Evolutionary conservation across 2,888 invertebrate genomes (phyloP).

Genomic region (Flexamia atlantica): DNA sequence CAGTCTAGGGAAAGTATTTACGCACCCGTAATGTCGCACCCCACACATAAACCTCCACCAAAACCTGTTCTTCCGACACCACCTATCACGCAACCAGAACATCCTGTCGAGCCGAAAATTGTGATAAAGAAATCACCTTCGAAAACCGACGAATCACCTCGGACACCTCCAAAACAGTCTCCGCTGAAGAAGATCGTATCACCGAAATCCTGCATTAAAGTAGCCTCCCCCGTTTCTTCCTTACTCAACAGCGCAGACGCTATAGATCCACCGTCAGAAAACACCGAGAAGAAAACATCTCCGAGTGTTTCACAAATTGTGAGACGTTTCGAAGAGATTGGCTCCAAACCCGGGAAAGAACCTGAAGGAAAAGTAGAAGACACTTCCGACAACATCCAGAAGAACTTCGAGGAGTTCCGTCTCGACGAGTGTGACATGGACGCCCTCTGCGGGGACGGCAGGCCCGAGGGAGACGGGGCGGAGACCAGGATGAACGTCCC

Average conservation of each 20-base stretch:
- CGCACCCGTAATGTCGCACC: constrained; percentile 63
- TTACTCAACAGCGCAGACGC: constrained; percentile 65
- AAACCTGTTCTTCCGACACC: constrained; percentile 47
- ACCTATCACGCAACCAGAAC: constrained; percentile 43
- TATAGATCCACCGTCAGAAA: constrained; percentile 62
- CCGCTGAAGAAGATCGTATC: constrained; percentile 62
- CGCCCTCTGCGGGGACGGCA: constrained; percentile 71
- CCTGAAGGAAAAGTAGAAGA: constrained; percentile 72
- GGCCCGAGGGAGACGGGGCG: constrained; percentile 67
- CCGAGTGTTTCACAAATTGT: constrained; percentile 71
- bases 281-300: constrained; percentile 70
- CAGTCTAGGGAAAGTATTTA: constrained; percentile 51
- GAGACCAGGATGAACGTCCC: constrained; percentile 74
- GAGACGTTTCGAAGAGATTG: constrained; percentile 69
- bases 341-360: constrained; percentile 60
- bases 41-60: constrained; percentile 66
- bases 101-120: background rate
- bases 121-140: constrained; percentile 8
- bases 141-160: constrained; percentile 33
- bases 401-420: constrained; percentile 89
- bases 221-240: constrained; percentile 68
- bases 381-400: constrained; percentile 74
- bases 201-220: constrained; percentile 67
- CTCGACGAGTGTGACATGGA: constrained; percentile 84
- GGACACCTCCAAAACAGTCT: constrained; percentile 27